phyloP scores from a whole-genome alignment of 2,888 invertebrate genomes.

The Cepaea hortensis region DNA sequence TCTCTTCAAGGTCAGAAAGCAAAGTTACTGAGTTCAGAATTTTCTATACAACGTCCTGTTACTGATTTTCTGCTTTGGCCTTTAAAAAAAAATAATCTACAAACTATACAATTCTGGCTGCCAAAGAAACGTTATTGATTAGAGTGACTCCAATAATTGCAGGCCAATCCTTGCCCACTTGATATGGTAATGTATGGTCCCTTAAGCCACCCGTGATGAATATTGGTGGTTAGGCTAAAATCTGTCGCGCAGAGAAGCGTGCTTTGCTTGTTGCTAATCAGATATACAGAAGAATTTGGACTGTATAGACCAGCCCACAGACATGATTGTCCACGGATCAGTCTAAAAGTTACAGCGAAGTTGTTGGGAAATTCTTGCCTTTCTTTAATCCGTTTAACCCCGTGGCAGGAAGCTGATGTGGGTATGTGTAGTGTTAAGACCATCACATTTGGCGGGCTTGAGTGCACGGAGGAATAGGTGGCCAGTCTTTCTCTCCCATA shows the following conservation, averaged over 20 bases:
- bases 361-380: no score
- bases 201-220: not conserved
- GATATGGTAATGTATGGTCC: not conserved
- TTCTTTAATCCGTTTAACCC: no score
- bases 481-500: no score
- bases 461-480: no score
- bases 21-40: no score
- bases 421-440: no score
- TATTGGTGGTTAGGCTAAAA: not conserved
- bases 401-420: no score
- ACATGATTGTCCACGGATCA: no score
- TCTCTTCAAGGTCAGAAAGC: no score
- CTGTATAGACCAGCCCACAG: no score
- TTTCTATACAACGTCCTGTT: not conserved
- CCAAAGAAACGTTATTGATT: conserved; percentile 10
- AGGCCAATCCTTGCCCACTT: not conserved
- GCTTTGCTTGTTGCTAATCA: not conserved
- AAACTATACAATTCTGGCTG: not conserved
- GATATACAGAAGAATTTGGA: not conserved
- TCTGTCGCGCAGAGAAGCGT: not conserved
- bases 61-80: not conserved
- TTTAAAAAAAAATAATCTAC: not conserved
- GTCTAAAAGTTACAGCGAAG: no score
- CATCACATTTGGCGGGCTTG: no score
- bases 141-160: not conserved